phyloP scores from a whole-genome alignment of 1,140 invertebrate genomes.

The Eriocheir sinensis region DNA sequence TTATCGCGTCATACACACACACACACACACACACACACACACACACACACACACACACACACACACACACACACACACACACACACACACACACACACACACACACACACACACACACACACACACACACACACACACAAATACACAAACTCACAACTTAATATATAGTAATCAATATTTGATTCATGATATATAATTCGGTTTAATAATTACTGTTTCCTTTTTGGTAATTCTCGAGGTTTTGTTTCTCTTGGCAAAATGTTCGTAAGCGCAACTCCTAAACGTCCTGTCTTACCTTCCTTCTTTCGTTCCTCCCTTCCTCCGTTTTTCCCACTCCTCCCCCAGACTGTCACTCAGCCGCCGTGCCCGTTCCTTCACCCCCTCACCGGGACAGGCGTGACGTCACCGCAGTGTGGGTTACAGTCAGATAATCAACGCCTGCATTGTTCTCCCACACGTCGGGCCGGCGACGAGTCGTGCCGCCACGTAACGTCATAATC shows the following conservation, averaged over 20 bases:
- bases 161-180: no score
- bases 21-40: background rate
- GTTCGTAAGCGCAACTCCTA: background rate
- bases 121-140: background rate
- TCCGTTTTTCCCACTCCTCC: background rate
- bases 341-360: background rate
- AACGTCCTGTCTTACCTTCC: background rate
- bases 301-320: conserved; percentile 6
- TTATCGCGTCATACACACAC: background rate
- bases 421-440: conserved; percentile 23
- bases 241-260: background rate
- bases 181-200: no score
- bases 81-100: conserved; percentile 54
- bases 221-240: background rate
- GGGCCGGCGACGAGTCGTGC: background rate
- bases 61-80: conserved; percentile 54
- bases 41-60: conserved; percentile 51
- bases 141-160: no score
- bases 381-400: conserved; percentile 7
- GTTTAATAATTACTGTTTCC: no score
- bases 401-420: conserved; percentile 2
- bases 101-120: conserved; percentile 41
- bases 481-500: conserved; percentile 2
- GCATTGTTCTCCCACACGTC: conserved; percentile 12
- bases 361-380: background rate